Evolutionary conservation across 2,888 invertebrate species (phyloP).

Genomic region (Arge pagana): DNA sequence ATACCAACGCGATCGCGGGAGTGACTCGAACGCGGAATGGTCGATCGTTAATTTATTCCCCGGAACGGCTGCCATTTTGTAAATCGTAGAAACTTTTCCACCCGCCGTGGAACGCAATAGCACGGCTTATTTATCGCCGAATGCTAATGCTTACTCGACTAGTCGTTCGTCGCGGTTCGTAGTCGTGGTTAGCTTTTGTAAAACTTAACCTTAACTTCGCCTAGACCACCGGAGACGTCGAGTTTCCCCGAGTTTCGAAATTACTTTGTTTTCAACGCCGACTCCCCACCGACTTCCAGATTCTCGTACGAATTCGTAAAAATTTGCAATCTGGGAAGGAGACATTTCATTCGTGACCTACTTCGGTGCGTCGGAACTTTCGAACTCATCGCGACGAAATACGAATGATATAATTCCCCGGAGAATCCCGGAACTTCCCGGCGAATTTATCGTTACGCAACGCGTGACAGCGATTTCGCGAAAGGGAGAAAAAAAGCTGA

Average conservation of each 20-base stretch:
- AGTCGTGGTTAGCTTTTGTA: conserved; percentile 17
- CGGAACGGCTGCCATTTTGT: neutral
- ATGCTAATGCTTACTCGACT: conserved; percentile 6
- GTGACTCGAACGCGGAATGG: neutral
- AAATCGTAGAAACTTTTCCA: conserved; percentile 12
- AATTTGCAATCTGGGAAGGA: too few species aligned
- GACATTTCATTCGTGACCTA: too few species aligned
- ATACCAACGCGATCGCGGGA: too few species aligned
- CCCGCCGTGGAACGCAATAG: neutral
- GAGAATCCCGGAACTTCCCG: too few species aligned
- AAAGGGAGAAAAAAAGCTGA: too few species aligned
- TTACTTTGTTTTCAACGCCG: conserved; percentile 15
- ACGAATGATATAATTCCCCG: too few species aligned
- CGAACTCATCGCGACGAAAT: too few species aligned
- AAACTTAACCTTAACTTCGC: conserved; percentile 15
- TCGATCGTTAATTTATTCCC: conserved; percentile 15
- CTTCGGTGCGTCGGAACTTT: too few species aligned
- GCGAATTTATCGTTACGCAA: too few species aligned
- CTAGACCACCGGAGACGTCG: conserved; percentile 5
- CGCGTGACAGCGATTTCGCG: too few species aligned
- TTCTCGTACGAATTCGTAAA: too few species aligned
- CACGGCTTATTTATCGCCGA: conserved; percentile 12
- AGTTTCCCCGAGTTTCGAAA: neutral
- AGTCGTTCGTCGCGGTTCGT: neutral
- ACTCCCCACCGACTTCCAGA: too few species aligned